These are phyloP conservation scores for Phrynocephalus forsythii DNA, from an alignment of 2,797 vertebrate species.

Conservation along the genomic window DNA sequence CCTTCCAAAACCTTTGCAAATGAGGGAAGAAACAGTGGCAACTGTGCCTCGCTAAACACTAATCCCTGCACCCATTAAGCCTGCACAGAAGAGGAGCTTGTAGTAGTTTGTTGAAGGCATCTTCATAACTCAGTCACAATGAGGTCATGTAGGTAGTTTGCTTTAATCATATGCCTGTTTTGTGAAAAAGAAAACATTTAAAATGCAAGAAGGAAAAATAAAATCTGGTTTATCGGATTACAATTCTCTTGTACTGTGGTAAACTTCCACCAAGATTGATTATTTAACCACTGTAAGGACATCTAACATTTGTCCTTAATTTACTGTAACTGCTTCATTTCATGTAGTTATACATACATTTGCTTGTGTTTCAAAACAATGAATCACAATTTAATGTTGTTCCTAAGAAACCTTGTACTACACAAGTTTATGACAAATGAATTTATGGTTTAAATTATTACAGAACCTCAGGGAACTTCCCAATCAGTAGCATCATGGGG, in stretches of 20 bases:
- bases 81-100: no score
- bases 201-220: background rate
- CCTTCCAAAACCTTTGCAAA: no score
- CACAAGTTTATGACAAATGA: constrained; percentile 71
- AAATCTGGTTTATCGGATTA: constrained; percentile 15
- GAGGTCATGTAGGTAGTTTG: background rate
- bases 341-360: constrained; percentile 64
- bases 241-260: constrained; percentile 11
- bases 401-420: constrained; percentile 63
- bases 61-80: no score
- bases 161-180: constrained; percentile 3
- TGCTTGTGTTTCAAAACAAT: constrained; percentile 70
- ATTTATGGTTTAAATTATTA: constrained; percentile 77
- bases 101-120: no score
- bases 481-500: constrained; percentile 67
- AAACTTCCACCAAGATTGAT: constrained; percentile 46
- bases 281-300: constrained; percentile 43
- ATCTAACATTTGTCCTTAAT: constrained; percentile 55
- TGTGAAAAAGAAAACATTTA: background rate
- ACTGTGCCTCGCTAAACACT: no score
- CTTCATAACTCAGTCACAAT: no score
- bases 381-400: constrained; percentile 76
- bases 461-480: constrained; percentile 62
- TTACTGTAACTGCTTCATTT: constrained; percentile 65
- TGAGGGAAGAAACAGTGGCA: no score